phyloP scores from a whole-genome alignment of 2,888 invertebrate genomes.

The Cantharis nigra region DNA sequence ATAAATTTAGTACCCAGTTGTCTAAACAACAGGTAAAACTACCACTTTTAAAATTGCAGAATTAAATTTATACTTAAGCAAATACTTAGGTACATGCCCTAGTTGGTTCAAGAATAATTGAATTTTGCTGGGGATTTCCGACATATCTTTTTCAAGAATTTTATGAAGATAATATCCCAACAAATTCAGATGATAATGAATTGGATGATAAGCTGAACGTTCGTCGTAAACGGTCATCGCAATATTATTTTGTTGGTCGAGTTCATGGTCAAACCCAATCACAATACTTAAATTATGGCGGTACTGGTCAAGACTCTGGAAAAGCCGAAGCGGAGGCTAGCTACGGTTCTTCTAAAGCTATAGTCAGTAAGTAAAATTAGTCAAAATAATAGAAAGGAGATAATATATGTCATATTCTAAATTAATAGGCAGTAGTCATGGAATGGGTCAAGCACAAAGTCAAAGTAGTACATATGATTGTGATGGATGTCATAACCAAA shows the following conservation, averaged over 20 bases:
- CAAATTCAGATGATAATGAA: not conserved
- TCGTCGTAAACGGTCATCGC: conserved; percentile 42
- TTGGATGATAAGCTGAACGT: not conserved
- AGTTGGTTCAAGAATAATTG: conserved; percentile 55
- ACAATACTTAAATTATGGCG: conserved; percentile 75
- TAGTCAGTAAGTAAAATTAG: conserved; percentile 67
- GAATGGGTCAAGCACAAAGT: conserved; percentile 89
- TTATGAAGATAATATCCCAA: conserved; percentile 24
- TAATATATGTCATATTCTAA: not conserved
- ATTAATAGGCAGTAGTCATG: conserved; percentile 73
- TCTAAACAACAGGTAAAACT: conserved; percentile 55
- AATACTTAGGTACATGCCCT: conserved; percentile 53
- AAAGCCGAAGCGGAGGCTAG: conserved; percentile 83
- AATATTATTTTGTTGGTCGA: conserved; percentile 53
- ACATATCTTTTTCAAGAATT: conserved; percentile 52
- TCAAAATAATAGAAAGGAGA: not conserved
- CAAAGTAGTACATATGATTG: conserved; percentile 75
- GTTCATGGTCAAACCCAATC: conserved; percentile 81
- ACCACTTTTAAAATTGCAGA: not conserved
- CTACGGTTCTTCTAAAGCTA: conserved; percentile 70
- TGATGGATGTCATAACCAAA: conserved; percentile 65
- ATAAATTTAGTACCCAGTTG: conserved; percentile 47
- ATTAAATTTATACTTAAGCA: not conserved
- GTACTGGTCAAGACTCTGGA: conserved; percentile 60
- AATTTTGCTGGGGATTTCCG: conserved; percentile 56